These are phyloP conservation scores for Myotis yumanensis DNA, from an alignment of 2,113 vertebrate genomes.

Conservation along the genomic window DNA sequence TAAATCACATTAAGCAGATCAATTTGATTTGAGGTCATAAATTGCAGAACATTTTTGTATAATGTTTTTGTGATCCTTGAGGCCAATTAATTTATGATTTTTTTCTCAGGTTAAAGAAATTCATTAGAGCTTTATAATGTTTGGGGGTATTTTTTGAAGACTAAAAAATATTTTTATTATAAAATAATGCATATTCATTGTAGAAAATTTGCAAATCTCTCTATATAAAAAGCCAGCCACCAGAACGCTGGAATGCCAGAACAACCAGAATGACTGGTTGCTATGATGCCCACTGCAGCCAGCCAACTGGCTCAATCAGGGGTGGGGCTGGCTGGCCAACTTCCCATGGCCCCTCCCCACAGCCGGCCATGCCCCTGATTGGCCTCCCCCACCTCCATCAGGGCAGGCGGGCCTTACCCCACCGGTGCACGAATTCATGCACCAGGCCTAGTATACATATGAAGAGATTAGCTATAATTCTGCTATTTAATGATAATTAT, in stretches of 20 bases:
- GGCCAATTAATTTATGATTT: slow-evolving; percentile 34
- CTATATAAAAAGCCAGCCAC: neutral
- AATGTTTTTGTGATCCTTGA: slow-evolving; percentile 33
- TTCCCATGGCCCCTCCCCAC: too few relatives aligned
- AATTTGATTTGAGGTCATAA: slow-evolving; percentile 48
- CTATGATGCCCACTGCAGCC: too few relatives aligned
- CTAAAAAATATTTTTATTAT: neutral
- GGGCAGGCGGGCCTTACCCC: too few relatives aligned
- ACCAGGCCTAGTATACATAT: neutral
- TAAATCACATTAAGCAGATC: slow-evolving; percentile 41
- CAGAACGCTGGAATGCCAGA: too few relatives aligned
- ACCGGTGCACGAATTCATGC: too few relatives aligned
- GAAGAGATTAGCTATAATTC: neutral
- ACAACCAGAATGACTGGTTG: too few relatives aligned
- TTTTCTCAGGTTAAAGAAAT: slow-evolving; percentile 6
- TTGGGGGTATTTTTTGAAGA: neutral
- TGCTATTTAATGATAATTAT: neutral
- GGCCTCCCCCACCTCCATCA: too few relatives aligned
- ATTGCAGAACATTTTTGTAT: neutral
- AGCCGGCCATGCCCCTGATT: too few relatives aligned
- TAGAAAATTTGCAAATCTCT: slow-evolving; percentile 9
- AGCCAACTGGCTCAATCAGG: too few relatives aligned
- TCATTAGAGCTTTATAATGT: slow-evolving; percentile 7
- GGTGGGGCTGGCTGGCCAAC: too few relatives aligned
- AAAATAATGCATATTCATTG: neutral